Evolutionary conservation across 92 coral and sea anemone species (phyloP).

Genomic region (Blastomussa wellsi): DNA sequence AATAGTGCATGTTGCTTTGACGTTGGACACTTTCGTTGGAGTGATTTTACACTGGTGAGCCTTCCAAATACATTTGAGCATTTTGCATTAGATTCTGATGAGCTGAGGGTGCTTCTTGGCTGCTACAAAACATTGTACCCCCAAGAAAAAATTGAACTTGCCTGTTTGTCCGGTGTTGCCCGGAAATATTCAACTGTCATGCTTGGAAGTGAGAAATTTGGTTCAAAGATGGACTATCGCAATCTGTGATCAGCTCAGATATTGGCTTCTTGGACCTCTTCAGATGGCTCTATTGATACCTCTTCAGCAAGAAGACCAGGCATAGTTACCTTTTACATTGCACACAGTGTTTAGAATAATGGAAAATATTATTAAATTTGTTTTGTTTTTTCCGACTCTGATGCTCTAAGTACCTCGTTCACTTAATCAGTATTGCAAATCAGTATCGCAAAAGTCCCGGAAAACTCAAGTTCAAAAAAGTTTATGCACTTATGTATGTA

Average conservation of each 20-base stretch:
- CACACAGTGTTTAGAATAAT: slow-evolving; percentile 28
- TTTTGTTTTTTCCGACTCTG: too few species aligned
- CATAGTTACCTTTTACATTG: slow-evolving; percentile 40
- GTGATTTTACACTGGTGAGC: slow-evolving; percentile 34
- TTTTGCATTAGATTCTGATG: slow-evolving; percentile 28
- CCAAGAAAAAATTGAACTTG: not conserved
- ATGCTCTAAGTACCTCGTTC: too few species aligned
- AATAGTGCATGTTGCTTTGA: slow-evolving; percentile 12
- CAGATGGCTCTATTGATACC: slow-evolving; percentile 38
- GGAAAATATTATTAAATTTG: slow-evolving; percentile 20
- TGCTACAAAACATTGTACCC: slow-evolving; percentile 25
- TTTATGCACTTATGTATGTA: too few species aligned
- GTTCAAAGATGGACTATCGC: slow-evolving; percentile 40
- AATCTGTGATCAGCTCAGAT: slow-evolving; percentile 48
- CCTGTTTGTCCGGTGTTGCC: slow-evolving; percentile 33
- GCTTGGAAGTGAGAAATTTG: slow-evolving; percentile 54
- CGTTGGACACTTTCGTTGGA: slow-evolving; percentile 12
- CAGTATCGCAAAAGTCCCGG: too few species aligned
- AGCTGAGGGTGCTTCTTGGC: not conserved
- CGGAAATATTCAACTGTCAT: slow-evolving; percentile 28
- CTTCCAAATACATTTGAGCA: slow-evolving; percentile 37
- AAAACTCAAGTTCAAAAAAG: too few species aligned
- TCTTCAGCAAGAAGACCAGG: slow-evolving; percentile 51
- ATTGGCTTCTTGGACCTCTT: slow-evolving; percentile 49
- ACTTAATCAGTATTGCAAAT: too few species aligned